Evolutionary conservation across 2,113 vertebrate genomes (phyloP).

Genomic region (Odontophorus gujanensis): DNA sequence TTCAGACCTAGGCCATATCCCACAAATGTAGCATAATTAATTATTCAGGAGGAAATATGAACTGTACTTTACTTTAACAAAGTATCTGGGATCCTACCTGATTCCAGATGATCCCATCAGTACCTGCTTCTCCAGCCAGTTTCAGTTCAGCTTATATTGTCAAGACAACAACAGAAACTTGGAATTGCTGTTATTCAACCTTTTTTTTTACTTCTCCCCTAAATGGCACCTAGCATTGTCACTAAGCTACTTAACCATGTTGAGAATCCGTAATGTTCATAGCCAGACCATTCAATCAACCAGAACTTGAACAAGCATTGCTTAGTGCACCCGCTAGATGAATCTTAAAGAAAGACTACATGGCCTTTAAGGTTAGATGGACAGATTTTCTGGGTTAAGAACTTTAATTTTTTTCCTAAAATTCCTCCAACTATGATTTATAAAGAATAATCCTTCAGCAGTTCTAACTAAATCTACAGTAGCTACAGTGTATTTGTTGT

Average conservation of each 20-base stretch:
- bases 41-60: not conserved
- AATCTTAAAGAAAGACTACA: not conserved
- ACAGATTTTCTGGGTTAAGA: not conserved
- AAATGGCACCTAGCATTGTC: not conserved
- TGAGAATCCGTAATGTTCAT: not conserved
- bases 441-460: not conserved
- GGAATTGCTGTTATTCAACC: not conserved
- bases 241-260: not conserved
- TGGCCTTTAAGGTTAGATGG: not conserved
- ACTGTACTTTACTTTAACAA: not conserved
- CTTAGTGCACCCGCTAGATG: not conserved
- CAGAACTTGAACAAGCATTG: not conserved
- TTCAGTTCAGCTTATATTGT: not conserved
- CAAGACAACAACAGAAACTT: not conserved
- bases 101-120: conserved; percentile 17
- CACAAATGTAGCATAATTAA: not conserved
- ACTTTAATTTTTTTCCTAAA: not conserved
- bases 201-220: not conserved
- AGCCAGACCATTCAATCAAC: not conserved
- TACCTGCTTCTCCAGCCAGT: conserved; percentile 5
- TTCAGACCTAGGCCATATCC: not conserved
- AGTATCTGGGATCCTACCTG: not conserved
- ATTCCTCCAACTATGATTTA: not conserved
- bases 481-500: not conserved
- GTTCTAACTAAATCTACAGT: not conserved